Evolutionary conservation across 2,113 vertebrate species (phyloP), one percentile per base, ranked within the genome.

Genomic region (Papio anubis): DNA sequence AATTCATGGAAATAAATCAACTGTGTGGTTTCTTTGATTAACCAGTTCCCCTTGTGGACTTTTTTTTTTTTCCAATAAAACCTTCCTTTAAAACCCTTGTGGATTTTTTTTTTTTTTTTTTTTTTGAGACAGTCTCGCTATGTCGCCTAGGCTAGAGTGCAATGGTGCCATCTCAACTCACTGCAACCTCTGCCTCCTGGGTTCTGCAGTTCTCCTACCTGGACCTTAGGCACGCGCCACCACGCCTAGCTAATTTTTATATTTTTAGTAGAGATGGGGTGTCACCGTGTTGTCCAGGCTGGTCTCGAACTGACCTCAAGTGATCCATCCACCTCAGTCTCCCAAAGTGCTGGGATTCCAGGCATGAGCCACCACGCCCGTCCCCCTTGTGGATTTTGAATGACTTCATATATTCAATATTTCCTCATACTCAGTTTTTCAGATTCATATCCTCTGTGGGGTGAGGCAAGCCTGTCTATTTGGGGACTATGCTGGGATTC

Each of bases 11-110:
- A 92, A 68, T 73, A 43, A 2, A 87, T 20, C 66, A 13, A 27
- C 23, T 81, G 30, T 82, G 13, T 94, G 17, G 40, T 78, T 94
- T 86, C 50, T 88, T 88, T 40, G 66, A 82, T 86, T 91, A 91
- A 81, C 32, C 30, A 20, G 6, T 93, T 95, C 25, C 40, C 68
- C 40, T 88, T 73, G 50, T 93, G 50, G 72, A 82, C 93, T 90
- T 82, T 79, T 78, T 43, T 78, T 43, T 50, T 21, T 35, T 88
- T 59, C 94, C 18, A 80, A 23, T 16, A 50, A 61, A 61, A 30
- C 59, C 25, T 12, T 13, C 59, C 25, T 61, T 61, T 27, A 61
- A 30, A 61, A 30, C 25, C 59, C 59, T 61, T 61, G 25, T 30
- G 59, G 59, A 30, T 61, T 64, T 64, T 64, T 61, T 5, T 52